phyloP scores from a whole-genome alignment of 2,113 vertebrate genomes.

The Leptocoma aspasia region DNA sequence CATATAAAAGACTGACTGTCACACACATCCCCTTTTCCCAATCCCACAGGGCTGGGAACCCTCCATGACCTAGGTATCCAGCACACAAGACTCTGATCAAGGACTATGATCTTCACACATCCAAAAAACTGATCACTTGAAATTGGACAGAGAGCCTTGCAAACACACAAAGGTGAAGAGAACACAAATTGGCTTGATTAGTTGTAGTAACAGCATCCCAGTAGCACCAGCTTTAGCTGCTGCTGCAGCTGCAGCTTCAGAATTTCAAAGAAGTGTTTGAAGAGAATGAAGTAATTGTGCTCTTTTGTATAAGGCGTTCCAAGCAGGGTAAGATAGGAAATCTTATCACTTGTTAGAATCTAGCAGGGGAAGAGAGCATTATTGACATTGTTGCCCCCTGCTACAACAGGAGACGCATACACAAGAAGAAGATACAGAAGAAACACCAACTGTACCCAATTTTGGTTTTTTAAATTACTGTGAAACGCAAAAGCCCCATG shows the following conservation, averaged over 20 bases:
- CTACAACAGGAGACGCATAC: neutral
- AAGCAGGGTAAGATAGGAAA: neutral
- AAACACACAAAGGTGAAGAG: neutral
- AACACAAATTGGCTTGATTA: neutral
- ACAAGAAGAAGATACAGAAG: neutral
- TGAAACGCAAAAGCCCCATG: neutral
- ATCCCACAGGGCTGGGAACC: neutral
- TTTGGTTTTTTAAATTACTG: neutral
- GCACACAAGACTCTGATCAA: neutral
- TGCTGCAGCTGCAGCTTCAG: neutral
- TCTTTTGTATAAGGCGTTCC: neutral
- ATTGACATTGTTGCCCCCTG: neutral
- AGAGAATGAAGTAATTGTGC: accelerated
- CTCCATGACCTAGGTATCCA: neutral
- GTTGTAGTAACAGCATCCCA: neutral
- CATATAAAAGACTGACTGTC: neutral
- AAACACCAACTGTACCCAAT: neutral
- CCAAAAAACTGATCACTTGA: neutral
- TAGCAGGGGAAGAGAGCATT: neutral
- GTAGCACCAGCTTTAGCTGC: neutral
- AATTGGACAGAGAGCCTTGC: neutral
- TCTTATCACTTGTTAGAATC: neutral
- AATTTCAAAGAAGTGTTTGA: neutral
- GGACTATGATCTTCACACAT: neutral
- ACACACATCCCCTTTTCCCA: accelerated